Base-by-base conservation (phyloP, 1,140 invertebrate genomes). In the Rhysida immarginata region DNA sequence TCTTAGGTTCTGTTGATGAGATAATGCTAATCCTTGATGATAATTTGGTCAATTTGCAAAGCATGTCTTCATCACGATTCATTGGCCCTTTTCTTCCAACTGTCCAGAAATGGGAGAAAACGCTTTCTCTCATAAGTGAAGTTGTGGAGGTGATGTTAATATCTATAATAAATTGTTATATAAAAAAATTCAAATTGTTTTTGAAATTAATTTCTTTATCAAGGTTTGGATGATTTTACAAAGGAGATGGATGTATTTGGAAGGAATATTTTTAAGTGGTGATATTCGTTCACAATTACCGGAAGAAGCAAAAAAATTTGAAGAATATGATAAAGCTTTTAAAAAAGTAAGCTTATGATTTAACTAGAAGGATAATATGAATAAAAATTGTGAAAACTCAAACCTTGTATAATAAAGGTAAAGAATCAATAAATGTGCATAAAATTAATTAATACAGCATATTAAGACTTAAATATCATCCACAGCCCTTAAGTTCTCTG, bases 1-100 rank as follows among this genome's bases (percentile, higher is more conserved):
- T 86, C 51, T 73, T 95, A 23, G 86, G 86, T 23, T 75, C 84
- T 0, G 78, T 86, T 26, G 85, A 91, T 60, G 87, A 93, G 53
- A 77, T 92, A 27, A 76, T 82, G 49, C 80, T 83, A 66, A 76
- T 81, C 13, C 67, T 94, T 0, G 89, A 95, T 66, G 88, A 94
- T 64, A 87, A 91, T 63, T 80, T 82, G 44, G 85, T 93, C 81
- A 86, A 84, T 63, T 67, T 95, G 23, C 88, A 92, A 69, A 87
- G 84, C 51, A 93, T 95, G 84, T 83, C 84, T 14, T 84, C 83
- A 0, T 93, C 89, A 18, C 81, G 83, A 67, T 95, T 89, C 65
- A 80, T 92, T 57, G 87, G 87, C 0, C 88, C 89, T 5, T 93
- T 93, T 71, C 68, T 90, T 27, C 66, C 73, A 35, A 75, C 77